phyloP scores from a whole-genome alignment of 1,140 invertebrate genomes.

The Berghia stephanieae region DNA sequence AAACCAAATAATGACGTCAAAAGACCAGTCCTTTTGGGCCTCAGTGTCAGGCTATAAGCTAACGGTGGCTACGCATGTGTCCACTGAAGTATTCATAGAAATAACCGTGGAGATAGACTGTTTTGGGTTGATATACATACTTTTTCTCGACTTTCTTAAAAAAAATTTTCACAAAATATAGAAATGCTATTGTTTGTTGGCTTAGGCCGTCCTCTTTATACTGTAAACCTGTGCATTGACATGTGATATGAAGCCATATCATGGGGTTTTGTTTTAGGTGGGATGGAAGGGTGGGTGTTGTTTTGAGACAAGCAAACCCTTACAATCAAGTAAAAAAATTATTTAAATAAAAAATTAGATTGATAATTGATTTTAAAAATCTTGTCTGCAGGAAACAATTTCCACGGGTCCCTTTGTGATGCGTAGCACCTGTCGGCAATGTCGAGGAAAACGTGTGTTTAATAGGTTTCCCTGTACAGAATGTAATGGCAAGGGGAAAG shows the following conservation, averaged over 20 bases:
- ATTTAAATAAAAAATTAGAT: background rate
- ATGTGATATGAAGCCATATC: no score
- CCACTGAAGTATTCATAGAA: background rate
- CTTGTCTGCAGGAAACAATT: constrained; percentile 70
- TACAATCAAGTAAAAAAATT: background rate
- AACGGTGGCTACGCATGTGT: background rate
- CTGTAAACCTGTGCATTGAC: no score
- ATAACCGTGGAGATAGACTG: no score
- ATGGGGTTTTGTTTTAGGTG: no score
- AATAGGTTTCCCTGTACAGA: constrained; percentile 92
- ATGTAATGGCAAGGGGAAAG: constrained; percentile 92
- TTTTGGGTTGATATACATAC: no score
- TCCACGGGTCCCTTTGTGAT: constrained; percentile 90
- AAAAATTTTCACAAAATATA: no score
- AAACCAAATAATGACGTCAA: no score
- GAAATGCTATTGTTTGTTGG: no score
- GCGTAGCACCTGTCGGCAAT: constrained; percentile 93
- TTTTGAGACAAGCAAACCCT: background rate
- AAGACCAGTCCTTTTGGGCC: no score
- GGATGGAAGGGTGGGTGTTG: no score
- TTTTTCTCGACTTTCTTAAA: no score
- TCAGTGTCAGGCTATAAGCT: no score
- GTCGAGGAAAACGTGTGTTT: constrained; percentile 85
- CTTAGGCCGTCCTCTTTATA: background rate
- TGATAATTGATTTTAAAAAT: background rate